Evolutionary conservation across 2,113 vertebrate genomes (phyloP).

Genomic region (Seriola rivoliana): DNA sequence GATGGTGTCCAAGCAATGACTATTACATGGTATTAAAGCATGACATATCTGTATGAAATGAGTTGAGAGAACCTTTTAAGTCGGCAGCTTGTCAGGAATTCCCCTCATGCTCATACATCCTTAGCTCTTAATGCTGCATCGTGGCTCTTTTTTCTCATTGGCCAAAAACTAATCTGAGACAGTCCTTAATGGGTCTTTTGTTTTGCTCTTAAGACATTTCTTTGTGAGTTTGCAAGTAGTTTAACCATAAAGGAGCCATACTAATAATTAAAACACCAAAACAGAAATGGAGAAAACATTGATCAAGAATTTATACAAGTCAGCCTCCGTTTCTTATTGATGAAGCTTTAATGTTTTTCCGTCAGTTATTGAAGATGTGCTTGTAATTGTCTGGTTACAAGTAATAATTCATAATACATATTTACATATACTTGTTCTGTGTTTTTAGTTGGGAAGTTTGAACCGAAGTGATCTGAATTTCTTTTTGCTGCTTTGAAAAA

Average conservation of each 20-base stretch:
- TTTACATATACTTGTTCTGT: neutral
- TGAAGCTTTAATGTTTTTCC: neutral
- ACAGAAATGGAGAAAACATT: neutral
- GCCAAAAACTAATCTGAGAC: conserved; percentile 54
- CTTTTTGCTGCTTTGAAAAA: conserved; percentile 25
- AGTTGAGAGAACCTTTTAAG: conserved; percentile 35
- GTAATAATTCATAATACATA: neutral
- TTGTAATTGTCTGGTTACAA: neutral
- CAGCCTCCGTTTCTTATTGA: too few species aligned
- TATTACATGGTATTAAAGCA: neutral
- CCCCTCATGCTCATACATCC: conserved; percentile 51
- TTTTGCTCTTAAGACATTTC: conserved; percentile 21
- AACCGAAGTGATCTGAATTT: neutral
- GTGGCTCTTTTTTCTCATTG: conserved; percentile 38
- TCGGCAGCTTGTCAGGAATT: conserved; percentile 67
- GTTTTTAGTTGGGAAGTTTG: conserved; percentile 1
- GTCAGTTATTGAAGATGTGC: neutral
- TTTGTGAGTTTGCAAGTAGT: conserved; percentile 23
- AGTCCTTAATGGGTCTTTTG: conserved; percentile 25
- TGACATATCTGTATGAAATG: conserved; percentile 35
- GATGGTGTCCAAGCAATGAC: neutral
- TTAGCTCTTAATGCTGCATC: conserved; percentile 43
- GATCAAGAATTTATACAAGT: neutral
- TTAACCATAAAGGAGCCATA: neutral
- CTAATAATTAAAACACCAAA: neutral